These are phyloP conservation scores for Cheilosia vulpina DNA, from an alignment of 2,888 invertebrate species.

Conservation along the genomic window DNA sequence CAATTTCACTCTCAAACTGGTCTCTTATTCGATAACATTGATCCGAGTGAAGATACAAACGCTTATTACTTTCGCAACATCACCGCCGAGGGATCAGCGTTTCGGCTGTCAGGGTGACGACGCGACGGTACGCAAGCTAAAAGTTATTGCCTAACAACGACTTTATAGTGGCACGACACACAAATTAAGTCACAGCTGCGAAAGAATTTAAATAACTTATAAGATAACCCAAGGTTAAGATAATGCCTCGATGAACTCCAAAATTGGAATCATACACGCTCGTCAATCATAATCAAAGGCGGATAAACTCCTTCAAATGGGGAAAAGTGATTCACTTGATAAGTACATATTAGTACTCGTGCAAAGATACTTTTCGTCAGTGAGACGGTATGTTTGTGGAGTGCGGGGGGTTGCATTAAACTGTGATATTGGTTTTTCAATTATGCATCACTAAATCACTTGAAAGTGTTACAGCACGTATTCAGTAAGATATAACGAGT, in stretches of 20 bases:
- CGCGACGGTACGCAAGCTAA: not conserved
- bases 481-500: too few species aligned
- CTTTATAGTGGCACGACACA: constrained; percentile 3
- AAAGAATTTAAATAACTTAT: constrained; percentile 38
- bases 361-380: too few species aligned
- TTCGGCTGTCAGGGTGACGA: constrained; percentile 25
- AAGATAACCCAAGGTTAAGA: constrained; percentile 10
- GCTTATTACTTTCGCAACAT: constrained; percentile 44
- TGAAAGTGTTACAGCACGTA: too few species aligned
- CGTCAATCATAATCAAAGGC: constrained; percentile 19
- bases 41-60: constrained; percentile 45
- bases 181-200: constrained; percentile 40
- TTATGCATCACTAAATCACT: not conserved
- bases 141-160: constrained; percentile 61
- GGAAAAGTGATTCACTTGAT: constrained; percentile 13
- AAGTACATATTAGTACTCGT: not conserved
- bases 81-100: constrained; percentile 3
- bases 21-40: constrained; percentile 59
- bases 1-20: constrained; percentile 43
- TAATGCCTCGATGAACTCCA: constrained; percentile 26
- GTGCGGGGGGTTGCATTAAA: too few species aligned
- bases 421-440: not conserved
- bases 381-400: too few species aligned
- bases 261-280: constrained; percentile 26
- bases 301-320: constrained; percentile 10